phyloP scores from a whole-genome alignment of 2,113 vertebrate genomes.

The Gambusia affinis region DNA sequence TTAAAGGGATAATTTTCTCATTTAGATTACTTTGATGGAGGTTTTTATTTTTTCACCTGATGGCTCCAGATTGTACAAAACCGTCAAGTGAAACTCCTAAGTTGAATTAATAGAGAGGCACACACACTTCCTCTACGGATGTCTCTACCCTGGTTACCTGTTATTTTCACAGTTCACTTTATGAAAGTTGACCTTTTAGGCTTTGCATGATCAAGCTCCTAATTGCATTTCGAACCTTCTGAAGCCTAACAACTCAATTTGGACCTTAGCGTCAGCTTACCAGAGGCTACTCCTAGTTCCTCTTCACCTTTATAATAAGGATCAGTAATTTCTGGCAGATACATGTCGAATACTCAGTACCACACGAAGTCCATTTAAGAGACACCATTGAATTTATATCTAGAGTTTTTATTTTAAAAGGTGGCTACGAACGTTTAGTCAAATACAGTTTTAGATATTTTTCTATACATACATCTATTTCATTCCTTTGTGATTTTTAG shows the following conservation, averaged over 20 bases:
- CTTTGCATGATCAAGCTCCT: neutral
- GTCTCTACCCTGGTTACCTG: neutral
- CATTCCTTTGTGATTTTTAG: neutral
- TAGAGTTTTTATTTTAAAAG: neutral
- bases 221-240: neutral
- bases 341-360: too few relatives aligned
- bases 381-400: neutral
- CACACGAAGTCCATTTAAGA: too few relatives aligned
- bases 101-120: neutral
- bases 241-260: neutral
- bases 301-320: too few relatives aligned
- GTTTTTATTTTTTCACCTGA: neutral
- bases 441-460: neutral
- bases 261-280: neutral
- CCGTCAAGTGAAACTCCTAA: neutral
- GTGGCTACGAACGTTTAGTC: neutral
- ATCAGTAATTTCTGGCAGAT: too few relatives aligned
- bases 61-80: neutral
- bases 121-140: neutral
- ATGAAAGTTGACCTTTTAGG: neutral
- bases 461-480: neutral
- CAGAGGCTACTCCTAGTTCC: neutral
- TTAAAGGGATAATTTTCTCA: too few relatives aligned
- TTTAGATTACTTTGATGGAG: too few relatives aligned
- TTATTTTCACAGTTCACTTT: neutral